Percentiles rank a stretch among this genome's conserved stretches.
These are phyloP conservation scores for Campylomormyrus numenius DNA, from an alignment of 2,113 vertebrate genomes.

Conservation along the genomic window DNA sequence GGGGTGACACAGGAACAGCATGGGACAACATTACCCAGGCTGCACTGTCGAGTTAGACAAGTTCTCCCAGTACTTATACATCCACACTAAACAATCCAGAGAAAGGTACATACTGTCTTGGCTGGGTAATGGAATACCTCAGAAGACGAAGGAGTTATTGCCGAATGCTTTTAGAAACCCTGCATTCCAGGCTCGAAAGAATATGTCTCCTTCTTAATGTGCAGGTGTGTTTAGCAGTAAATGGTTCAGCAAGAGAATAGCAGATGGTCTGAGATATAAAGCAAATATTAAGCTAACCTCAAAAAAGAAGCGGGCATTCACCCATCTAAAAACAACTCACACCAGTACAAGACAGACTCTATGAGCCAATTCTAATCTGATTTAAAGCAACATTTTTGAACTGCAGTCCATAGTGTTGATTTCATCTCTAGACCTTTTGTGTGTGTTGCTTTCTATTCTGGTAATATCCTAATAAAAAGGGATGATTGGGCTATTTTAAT, in stretches of 20 bases:
- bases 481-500: not conserved
- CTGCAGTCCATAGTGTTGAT: not conserved
- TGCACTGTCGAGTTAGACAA: not conserved
- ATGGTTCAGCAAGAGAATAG: not conserved
- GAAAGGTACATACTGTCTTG: not conserved
- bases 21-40: not conserved
- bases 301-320: not conserved
- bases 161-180: not conserved
- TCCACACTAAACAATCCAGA: not conserved
- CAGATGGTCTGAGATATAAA: not conserved
- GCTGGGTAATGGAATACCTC: not conserved
- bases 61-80: not conserved
- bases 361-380: not conserved
- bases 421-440: not conserved
- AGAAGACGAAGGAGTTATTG: not conserved
- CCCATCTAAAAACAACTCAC: not conserved
- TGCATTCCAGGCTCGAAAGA: not conserved
- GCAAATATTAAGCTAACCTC: conserved; percentile 4
- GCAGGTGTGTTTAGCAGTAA: not conserved
- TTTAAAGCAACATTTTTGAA: not conserved
- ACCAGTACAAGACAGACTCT: not conserved
- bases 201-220: not conserved
- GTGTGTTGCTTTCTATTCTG: not conserved
- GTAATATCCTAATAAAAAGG: not conserved
- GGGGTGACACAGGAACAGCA: not conserved